These are phyloP conservation scores for Magallana ariakensis DNA, from an alignment of 1,140 invertebrate species.

Conservation along the genomic window DNA sequence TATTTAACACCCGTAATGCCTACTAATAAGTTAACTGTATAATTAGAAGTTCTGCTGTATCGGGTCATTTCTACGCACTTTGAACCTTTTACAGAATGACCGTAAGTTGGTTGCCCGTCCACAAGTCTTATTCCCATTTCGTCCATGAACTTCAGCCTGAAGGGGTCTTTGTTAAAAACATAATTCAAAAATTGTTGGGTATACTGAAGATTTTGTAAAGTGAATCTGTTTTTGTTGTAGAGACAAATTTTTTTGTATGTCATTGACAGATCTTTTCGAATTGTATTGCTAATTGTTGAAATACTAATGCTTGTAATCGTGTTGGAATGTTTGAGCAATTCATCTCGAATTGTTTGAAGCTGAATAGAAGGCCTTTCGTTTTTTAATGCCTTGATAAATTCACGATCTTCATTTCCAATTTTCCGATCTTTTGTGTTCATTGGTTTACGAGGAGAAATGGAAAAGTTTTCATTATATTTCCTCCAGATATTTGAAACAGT, in stretches of 20 bases:
- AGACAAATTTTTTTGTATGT: background rate
- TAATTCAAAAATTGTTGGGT: slow-evolving; percentile 14
- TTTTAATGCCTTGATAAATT: background rate
- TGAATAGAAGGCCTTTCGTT: background rate
- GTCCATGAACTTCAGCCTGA: no score
- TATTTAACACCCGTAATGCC: background rate
- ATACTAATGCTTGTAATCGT: no score
- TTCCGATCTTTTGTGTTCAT: background rate
- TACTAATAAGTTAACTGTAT: background rate
- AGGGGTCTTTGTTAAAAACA: background rate
- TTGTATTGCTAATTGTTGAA: background rate
- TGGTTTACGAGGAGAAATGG: background rate
- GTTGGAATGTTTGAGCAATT: background rate
- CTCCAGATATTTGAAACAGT: slow-evolving; percentile 21
- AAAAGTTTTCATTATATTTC: background rate
- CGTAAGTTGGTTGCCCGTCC: background rate
- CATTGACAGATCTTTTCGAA: background rate
- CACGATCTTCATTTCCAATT: background rate
- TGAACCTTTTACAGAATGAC: background rate
- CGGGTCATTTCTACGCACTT: background rate
- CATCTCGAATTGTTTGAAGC: background rate
- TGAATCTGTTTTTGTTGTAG: no score
- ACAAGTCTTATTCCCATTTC: background rate
- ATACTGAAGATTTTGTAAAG: background rate
- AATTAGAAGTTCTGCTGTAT: background rate